Conservation (phyloP, 2,888 invertebrate species). For the Ochropleura plecta region DNA sequence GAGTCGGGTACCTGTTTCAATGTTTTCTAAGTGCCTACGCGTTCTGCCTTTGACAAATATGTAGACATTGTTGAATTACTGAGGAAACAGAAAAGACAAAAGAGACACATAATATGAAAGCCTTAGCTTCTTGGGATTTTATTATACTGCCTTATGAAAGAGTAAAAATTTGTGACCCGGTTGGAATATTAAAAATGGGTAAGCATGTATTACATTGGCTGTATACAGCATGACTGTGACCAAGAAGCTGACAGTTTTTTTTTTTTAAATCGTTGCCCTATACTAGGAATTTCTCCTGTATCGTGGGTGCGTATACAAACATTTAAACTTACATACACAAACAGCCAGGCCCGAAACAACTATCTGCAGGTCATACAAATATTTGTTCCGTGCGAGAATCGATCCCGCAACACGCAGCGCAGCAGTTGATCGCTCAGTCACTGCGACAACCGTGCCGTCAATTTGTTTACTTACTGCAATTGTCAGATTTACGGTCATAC, state of each 20-base stretch:
- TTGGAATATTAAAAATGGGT: slow-evolving; percentile 62
- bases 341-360: no score
- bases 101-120: slow-evolving; percentile 76
- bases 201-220: slow-evolving; percentile 27
- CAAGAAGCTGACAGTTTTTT: slow-evolving; percentile 17
- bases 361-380: no score
- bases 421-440: no score
- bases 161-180: slow-evolving; percentile 60
- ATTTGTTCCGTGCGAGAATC: no score
- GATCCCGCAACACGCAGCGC: no score
- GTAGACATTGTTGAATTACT: slow-evolving; percentile 82
- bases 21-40: slow-evolving; percentile 81
- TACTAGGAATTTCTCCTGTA: no score
- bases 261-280: not conserved
- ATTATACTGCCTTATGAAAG: slow-evolving; percentile 60
- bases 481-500: no score
- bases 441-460: no score
- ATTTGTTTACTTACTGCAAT: no score
- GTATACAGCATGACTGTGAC: slow-evolving; percentile 19
- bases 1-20: slow-evolving; percentile 79
- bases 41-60: slow-evolving; percentile 82
- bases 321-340: no score
- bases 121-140: slow-evolving; percentile 72
- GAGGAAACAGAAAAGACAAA: slow-evolving; percentile 80
- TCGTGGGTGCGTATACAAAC: no score